Base-by-base conservation (phyloP, 2,888 invertebrate genomes). In the Mayetiola destructor region DNA sequence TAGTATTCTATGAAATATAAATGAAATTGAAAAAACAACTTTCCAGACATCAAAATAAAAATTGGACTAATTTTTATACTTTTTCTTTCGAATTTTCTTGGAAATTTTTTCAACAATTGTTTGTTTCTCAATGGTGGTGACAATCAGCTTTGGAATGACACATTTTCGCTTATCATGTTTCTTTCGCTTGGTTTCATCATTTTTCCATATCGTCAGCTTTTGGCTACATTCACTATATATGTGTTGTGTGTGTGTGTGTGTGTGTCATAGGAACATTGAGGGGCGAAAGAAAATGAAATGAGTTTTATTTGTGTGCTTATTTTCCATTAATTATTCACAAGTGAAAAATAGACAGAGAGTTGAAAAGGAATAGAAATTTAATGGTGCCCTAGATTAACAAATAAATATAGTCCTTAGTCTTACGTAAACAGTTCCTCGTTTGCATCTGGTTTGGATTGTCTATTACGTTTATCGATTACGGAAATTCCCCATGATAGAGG, bases 401-500 rank as follows among this genome's bases (percentile, higher is more conserved):
- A n/a, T n/a, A n/a, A n/a, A n/a, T n/a, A n/a, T n/a, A n/a, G n/a
- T n/a, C n/a, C n/a, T 9, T 20, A 39, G n/a, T 57, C 66, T 67
- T 67, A 80, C 81, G 73, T 75, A 20, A 81, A 68, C 59, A 81
- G 72, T 36, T 76, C 76, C 65, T 81, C 78, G 64, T 76, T 77
- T 60, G 80, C 75, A 36, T 77, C 76, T 59, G 76, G 76, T 63
- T 75, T 77, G 1, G 57, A 56, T 57, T 54, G 59, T 56, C 57
- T 63, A 56, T 56, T 60, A n/a, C n/a, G n/a, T 53, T 74, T 74
- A 62, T 73, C 73, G 67, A 77, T 75, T 5, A 78, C 75, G 14
- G 81, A 79, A 57, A 79, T 73, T 9, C 81, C 82, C 84, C 84
- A 85, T 1, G 82, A 81, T 21, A 85, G 63, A 1, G 85, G 83